These are phyloP conservation scores for Proisotoma minuta DNA, from an alignment of 2,888 invertebrate genomes.

Conservation along the genomic window DNA sequence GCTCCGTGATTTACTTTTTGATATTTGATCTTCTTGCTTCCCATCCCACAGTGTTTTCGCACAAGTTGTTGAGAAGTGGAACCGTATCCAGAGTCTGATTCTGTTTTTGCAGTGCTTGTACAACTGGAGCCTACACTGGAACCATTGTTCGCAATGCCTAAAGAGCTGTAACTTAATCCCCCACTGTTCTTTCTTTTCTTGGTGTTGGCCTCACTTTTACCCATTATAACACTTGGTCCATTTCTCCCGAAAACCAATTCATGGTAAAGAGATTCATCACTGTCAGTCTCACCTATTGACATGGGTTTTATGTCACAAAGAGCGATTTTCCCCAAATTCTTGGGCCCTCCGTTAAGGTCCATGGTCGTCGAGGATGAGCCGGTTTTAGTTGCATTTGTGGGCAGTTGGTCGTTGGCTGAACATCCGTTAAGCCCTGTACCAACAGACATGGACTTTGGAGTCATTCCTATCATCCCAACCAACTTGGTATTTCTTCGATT, in stretches of 20 bases:
- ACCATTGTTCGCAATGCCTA: constrained; percentile 26
- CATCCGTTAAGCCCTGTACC: constrained; percentile 34
- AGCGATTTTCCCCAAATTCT: constrained; percentile 42
- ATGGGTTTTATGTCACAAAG: constrained; percentile 47
- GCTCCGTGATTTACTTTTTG: constrained; percentile 45
- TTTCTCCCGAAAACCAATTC: constrained; percentile 44
- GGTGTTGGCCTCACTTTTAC: constrained; percentile 15
- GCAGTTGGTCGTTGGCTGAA: constrained; percentile 32
- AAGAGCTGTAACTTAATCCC: constrained; percentile 16
- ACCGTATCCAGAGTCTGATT: constrained; percentile 37
- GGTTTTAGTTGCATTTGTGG: constrained; percentile 18
- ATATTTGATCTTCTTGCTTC: constrained; percentile 45
- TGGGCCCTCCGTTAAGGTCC: constrained; percentile 18
- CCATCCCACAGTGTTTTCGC: constrained; percentile 32
- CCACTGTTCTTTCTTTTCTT: constrained; percentile 17
- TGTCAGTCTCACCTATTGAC: constrained; percentile 45
- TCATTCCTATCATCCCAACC: constrained; percentile 49
- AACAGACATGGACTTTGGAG: constrained; percentile 46
- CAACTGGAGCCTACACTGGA: constrained; percentile 33
- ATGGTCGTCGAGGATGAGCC: constrained; percentile 10
- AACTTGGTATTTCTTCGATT: constrained; percentile 61
- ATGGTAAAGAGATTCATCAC: constrained; percentile 47
- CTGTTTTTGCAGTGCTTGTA: constrained; percentile 33
- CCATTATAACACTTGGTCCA: constrained; percentile 9
- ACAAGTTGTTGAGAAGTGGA: constrained; percentile 35